These are phyloP conservation scores for Pyrgilauda ruficollis DNA, from an alignment of 2,113 vertebrate genomes.

Conservation along the genomic window DNA sequence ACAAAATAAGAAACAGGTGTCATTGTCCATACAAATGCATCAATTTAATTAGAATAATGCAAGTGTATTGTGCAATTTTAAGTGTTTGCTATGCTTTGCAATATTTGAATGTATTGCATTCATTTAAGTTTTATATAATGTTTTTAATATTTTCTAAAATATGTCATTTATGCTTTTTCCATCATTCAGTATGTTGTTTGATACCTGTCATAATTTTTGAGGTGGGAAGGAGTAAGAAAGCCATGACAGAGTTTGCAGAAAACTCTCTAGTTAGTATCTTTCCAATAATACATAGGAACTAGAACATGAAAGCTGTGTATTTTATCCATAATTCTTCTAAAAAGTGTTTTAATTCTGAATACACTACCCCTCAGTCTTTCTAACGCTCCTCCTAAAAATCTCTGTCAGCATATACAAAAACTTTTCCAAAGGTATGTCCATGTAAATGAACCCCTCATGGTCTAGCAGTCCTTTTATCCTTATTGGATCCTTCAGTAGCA, in stretches of 20 bases:
- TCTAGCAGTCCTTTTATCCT: background rate
- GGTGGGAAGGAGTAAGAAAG: background rate
- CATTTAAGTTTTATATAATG: background rate
- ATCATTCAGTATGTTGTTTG: background rate
- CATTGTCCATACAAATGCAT: background rate
- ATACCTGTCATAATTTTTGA: background rate
- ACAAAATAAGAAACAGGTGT: background rate
- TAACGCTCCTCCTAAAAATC: background rate
- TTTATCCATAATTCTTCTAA: background rate
- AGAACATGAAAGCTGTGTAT: background rate
- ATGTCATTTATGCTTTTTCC: background rate
- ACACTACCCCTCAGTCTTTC: background rate
- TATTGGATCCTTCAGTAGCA: rapidly evolving
- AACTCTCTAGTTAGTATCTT: background rate
- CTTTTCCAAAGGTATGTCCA: background rate
- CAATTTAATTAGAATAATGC: background rate
- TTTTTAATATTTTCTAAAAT: background rate
- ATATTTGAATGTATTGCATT: background rate
- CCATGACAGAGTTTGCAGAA: background rate
- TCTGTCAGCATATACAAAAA: background rate
- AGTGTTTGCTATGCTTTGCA: background rate
- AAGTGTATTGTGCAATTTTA: background rate
- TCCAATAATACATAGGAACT: background rate
- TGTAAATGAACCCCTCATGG: background rate
- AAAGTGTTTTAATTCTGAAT: background rate